A percentile compares a stretch with the other conserved stretches of the same genome.
These are phyloP conservation scores for Carlito syrichta DNA, from an alignment of 2,113 vertebrate genomes.

Conservation along the genomic window DNA sequence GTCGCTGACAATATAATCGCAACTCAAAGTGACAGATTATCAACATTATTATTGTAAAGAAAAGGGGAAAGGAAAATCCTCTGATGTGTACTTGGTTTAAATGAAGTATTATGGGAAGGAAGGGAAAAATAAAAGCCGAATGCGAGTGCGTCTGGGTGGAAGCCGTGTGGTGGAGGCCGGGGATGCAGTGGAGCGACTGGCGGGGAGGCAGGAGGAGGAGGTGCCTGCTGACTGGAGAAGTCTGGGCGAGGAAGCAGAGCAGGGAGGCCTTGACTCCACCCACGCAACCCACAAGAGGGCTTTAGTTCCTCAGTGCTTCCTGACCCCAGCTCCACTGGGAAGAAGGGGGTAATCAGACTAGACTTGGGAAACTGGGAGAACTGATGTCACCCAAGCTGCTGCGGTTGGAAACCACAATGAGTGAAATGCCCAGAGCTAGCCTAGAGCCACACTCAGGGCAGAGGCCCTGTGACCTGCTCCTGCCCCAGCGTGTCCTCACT, in stretches of 20 bases:
- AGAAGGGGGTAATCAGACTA: background rate
- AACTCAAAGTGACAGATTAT: conserved; percentile 83
- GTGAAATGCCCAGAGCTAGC: background rate
- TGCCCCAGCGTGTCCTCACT: background rate
- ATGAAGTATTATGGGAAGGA: conserved; percentile 55
- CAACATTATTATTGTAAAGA: conserved; percentile 80
- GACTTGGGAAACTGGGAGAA: background rate
- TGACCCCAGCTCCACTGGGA: background rate
- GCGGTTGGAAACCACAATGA: background rate
- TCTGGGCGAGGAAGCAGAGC: background rate
- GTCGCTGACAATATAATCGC: conserved; percentile 84
- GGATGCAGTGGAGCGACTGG: background rate
- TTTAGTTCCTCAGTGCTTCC: background rate
- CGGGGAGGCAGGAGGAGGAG: background rate
- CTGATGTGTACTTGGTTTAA: conserved; percentile 72
- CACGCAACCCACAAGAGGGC: rapidly evolving
- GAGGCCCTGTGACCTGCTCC: background rate
- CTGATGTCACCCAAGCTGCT: background rate
- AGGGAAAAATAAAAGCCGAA: conserved; percentile 59
- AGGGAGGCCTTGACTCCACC: background rate
- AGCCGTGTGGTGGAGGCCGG: too few species aligned
- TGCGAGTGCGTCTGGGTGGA: background rate
- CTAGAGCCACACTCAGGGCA: background rate
- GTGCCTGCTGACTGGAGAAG: background rate
- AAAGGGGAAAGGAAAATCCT: conserved; percentile 71